These are phyloP conservation scores for Callinectes sapidus DNA, from an alignment of 2,888 invertebrate species.

Conservation along the genomic window DNA sequence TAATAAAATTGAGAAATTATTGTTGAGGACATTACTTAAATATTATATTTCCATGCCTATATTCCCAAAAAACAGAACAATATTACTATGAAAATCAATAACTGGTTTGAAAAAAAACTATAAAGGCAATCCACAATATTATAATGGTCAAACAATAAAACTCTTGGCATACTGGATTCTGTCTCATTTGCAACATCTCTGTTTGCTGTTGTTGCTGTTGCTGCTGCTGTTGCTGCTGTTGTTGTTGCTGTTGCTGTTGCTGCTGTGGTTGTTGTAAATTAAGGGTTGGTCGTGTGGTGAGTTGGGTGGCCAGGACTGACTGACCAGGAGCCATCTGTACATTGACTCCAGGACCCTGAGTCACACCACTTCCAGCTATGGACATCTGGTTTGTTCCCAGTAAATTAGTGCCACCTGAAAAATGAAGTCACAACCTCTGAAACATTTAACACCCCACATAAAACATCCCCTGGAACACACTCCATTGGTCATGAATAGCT, in stretches of 20 bases:
- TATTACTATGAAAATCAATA: neutral
- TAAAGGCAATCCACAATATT: neutral
- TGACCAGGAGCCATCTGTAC: slow-evolving; percentile 51
- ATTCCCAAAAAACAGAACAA: neutral
- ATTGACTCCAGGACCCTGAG: slow-evolving; percentile 57
- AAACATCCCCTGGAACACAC: neutral
- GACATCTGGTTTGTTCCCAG: slow-evolving; percentile 54
- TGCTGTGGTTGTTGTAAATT: slow-evolving; percentile 47
- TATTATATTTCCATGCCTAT: neutral
- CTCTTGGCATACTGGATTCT: slow-evolving; percentile 43
- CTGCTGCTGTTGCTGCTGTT: slow-evolving; percentile 49
- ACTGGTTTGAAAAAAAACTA: neutral
- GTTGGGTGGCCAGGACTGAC: slow-evolving; percentile 47
- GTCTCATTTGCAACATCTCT: slow-evolving; percentile 52
- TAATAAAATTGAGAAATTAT: no score
- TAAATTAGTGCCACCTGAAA: slow-evolving; percentile 47
- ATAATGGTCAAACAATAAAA: neutral
- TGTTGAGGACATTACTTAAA: no score
- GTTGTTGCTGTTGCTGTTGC: slow-evolving; percentile 57
- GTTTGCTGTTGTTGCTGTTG: slow-evolving; percentile 45
- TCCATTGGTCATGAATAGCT: neutral
- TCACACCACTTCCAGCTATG: slow-evolving; percentile 41
- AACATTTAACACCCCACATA: neutral
- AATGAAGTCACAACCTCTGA: neutral
- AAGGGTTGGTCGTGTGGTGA: slow-evolving; percentile 52